A percentile compares a stretch with the other conserved stretches of the same genome.
These are phyloP conservation scores for Manacus vitellinus DNA, from an alignment of 2,113 vertebrate species.

Conservation along the genomic window DNA sequence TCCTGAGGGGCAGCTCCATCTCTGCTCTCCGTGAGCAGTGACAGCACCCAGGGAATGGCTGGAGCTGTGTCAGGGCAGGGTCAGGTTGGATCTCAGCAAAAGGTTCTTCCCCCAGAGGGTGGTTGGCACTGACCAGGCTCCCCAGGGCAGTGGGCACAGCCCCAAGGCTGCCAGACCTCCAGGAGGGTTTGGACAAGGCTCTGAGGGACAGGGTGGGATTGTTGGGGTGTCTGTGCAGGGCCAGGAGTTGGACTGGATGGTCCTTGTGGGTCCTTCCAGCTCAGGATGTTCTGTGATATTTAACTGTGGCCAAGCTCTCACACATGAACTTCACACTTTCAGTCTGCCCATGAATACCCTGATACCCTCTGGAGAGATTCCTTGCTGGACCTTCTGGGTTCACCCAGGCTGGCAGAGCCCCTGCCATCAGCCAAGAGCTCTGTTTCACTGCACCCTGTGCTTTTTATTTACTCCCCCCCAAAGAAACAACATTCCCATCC, in stretches of 20 bases:
- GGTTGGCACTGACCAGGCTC: neutral
- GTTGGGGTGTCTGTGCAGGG: neutral
- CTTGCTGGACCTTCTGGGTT: neutral
- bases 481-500: neutral
- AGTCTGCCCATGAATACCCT: rapidly evolving
- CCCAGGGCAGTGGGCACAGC: neutral
- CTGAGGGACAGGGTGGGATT: neutral
- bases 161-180: neutral
- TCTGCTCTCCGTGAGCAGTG: neutral
- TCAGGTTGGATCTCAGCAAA: neutral
- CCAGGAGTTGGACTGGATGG: rapidly evolving
- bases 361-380: neutral
- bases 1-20: neutral
- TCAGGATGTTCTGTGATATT: neutral
- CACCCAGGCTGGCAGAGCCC: neutral
- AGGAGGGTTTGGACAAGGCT: neutral
- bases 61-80: neutral
- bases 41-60: neutral
- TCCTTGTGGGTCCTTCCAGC: neutral
- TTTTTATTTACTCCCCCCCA: neutral
- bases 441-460: neutral
- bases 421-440: neutral
- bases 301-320: neutral
- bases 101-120: neutral
- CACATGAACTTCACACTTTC: neutral